A percentile compares a stretch with the other conserved stretches of the same genome.
phyloP scores from a whole-genome alignment of 2,797 vertebrate species.

The Arrhamphus sclerolepis region DNA sequence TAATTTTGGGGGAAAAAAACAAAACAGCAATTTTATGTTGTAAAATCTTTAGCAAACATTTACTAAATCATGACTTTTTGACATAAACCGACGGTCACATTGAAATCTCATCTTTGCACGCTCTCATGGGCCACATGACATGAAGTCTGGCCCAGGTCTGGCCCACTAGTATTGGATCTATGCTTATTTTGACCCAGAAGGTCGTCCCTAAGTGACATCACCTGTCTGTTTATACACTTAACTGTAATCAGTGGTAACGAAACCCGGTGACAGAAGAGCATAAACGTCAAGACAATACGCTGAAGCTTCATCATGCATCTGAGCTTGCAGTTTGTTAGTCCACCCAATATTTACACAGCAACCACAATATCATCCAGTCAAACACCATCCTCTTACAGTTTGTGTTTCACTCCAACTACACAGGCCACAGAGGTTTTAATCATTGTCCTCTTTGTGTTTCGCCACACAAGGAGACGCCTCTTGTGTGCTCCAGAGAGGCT shows the following conservation, averaged over 20 bases:
- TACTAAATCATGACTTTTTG: no score
- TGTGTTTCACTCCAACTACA: slow-evolving; percentile 14
- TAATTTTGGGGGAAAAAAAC: no score
- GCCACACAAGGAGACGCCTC: slow-evolving; percentile 40
- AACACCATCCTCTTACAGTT: slow-evolving; percentile 35
- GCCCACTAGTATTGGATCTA: no score
- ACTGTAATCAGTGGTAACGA: no score
- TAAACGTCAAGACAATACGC: not conserved
- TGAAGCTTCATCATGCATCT: not conserved
- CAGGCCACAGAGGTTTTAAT: slow-evolving; percentile 38
- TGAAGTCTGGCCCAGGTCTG: no score
- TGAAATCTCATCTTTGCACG: no score
- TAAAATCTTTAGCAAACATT: no score
- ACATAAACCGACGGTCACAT: no score
- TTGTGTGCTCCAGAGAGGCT: not conserved
- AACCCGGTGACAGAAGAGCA: slow-evolving; percentile 2
- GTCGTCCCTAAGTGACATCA: not conserved
- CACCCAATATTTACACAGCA: slow-evolving; percentile 38
- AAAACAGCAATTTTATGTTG: no score
- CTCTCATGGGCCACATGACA: no score
- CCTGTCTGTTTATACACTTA: not conserved
- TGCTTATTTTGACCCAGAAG: no score
- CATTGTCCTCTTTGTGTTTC: slow-evolving; percentile 15
- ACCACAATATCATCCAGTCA: slow-evolving; percentile 35
- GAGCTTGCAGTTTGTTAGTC: slow-evolving; percentile 11